Evolutionary conservation across 2,113 vertebrate species (phyloP), one percentile per base, ranked within the genome.

Genomic region (Pithys albifrons): DNA sequence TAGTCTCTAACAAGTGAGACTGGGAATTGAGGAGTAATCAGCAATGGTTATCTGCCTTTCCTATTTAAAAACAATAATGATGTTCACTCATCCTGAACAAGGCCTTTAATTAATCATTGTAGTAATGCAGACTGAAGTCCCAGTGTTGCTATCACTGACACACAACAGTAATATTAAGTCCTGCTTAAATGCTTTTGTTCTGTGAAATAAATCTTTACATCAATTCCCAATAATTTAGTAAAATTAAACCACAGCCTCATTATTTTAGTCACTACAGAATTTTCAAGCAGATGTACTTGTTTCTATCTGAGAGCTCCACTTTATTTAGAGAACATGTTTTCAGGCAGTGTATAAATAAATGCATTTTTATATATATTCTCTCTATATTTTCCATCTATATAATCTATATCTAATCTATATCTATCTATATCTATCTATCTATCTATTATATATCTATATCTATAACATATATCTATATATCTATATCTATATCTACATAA

Each of bases 11-110:
- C 96, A 98, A 98, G 93, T 61, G 82, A 98, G 93, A 96, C 95
- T 98, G 97, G 97, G 98, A 98, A 98, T 98, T 97, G 95, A 97
- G 95, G 95, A 96, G 96, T 96, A 98, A 97, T 98, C 97, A 97
- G 98, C 97, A 98, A 98, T 98, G 98, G 98, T 98, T 98, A 98
- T 98, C 99, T 98, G 98, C 98, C 98, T 98, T 98, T 97, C 98
- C 98, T 98, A 98, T 98, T 99, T 99, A 98, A 98, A 98, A 98
- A 98, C 97, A 98, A 98, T 99, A 99, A 99, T 99, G 98, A 98
- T 98, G 98, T 98, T 98, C 98, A 98, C 97, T 98, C 98, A 98
- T 97, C 98, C 97, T 27, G 97, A 98, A 98, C 98, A 98, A 97
- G 98, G 97, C 98, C 91, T 96, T 98, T 98, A 98, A 99, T 99